Percentiles rank a stretch among this genome's conserved stretches.
These are phyloP conservation scores for Anas acuta DNA, from an alignment of 2,797 vertebrate genomes.

Conservation along the genomic window DNA sequence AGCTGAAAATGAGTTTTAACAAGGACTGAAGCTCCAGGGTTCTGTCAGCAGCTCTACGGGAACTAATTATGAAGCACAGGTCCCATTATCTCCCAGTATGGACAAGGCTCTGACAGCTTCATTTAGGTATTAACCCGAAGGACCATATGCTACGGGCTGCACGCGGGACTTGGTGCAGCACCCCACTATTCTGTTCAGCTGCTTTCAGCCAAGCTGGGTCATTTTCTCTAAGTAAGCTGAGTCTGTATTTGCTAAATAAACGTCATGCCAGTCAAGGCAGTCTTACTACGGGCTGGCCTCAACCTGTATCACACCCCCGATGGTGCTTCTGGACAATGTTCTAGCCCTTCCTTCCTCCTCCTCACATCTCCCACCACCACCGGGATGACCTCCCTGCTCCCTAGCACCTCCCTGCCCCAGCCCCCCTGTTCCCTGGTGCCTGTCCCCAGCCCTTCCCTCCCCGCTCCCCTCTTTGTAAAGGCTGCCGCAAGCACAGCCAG, in stretches of 20 bases:
- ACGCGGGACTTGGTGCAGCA: not conserved
- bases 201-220: not conserved
- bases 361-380: not conserved
- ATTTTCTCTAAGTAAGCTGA: not conserved
- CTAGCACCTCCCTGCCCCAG: not conserved
- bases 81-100: conserved; percentile 14
- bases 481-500: not conserved
- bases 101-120: conserved; percentile 47
- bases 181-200: not conserved
- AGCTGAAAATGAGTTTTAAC: conserved; percentile 26
- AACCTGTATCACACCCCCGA: not conserved
- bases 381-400: accelerated
- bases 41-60: conserved; percentile 40
- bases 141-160: not conserved
- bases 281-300: not conserved
- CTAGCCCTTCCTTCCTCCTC: not conserved
- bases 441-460: not conserved
- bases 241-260: not conserved
- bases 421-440: not conserved
- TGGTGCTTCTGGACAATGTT: not conserved
- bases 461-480: not conserved
- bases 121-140: not conserved
- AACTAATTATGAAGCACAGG: conserved; percentile 20
- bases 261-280: not conserved
- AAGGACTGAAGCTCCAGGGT: conserved; percentile 34